Evolutionary conservation across 1,140 invertebrate genomes (phyloP).

Genomic region (Lysiphlebus fabarum): DNA sequence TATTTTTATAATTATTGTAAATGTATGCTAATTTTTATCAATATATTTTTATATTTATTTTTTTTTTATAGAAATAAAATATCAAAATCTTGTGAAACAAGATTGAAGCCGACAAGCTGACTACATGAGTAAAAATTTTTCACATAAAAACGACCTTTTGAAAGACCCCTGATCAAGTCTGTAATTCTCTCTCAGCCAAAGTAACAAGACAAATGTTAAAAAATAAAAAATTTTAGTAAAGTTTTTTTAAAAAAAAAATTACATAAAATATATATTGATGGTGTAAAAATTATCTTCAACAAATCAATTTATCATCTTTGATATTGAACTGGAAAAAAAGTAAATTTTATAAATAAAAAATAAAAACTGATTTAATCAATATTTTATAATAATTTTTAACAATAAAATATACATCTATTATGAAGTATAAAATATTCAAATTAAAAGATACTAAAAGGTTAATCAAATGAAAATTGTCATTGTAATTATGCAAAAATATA

Average conservation of each 20-base stretch:
- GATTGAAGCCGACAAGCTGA: slow-evolving; percentile 3
- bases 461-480: too few species aligned
- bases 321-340: too few species aligned
- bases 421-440: too few species aligned
- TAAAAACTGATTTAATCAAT: background rate
- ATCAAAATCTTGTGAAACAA: background rate
- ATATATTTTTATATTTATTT: background rate
- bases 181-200: background rate
- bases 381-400: background rate
- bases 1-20: background rate
- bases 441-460: too few species aligned
- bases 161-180: background rate
- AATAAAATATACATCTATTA: too few species aligned
- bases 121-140: background rate
- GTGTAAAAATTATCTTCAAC: slow-evolving; percentile 5
- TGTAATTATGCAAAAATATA: too few species aligned
- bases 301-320: slow-evolving; percentile 11
- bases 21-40: background rate
- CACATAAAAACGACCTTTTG: background rate
- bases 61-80: background rate
- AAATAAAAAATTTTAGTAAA: background rate
- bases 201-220: background rate
- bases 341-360: too few species aligned
- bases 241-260: background rate
- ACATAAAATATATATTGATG: background rate